A percentile compares a stretch with the other conserved stretches of the same genome.
phyloP scores from a whole-genome alignment of 2,113 vertebrate genomes.

The Panthera uncia region DNA sequence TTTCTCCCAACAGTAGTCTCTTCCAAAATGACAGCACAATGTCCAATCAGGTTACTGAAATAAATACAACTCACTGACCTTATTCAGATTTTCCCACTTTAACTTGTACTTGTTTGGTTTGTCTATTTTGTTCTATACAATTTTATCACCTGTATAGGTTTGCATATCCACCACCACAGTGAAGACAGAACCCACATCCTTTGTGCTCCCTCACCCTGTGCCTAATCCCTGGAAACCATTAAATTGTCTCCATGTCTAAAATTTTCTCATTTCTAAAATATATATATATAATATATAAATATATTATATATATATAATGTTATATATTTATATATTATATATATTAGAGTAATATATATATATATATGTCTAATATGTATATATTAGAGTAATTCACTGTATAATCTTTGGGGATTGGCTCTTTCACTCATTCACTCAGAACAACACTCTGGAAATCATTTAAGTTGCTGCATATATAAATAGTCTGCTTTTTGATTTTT shows the following conservation, averaged over 20 bases:
- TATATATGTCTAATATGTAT: too few species aligned
- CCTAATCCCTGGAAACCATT: background rate
- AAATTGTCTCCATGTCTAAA: background rate
- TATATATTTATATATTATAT: too few species aligned
- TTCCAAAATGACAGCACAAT: background rate
- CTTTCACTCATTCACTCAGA: background rate
- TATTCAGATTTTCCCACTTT: background rate
- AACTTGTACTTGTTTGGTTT: background rate
- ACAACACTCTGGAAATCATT: background rate
- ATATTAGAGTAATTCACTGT: background rate
- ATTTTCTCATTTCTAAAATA: background rate
- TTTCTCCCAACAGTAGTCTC: background rate
- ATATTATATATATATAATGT: too few species aligned
- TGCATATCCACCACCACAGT: background rate
- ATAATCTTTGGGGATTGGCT: background rate
- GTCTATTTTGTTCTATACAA: background rate
- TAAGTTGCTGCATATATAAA: background rate
- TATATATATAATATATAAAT: background rate
- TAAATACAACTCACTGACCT: background rate
- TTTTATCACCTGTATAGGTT: background rate
- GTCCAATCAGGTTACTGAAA: background rate
- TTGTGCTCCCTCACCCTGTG: background rate
- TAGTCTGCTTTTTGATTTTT: background rate
- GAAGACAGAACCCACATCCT: background rate
- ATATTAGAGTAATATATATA: too few species aligned